These are phyloP conservation scores for Lutjanus campechanus DNA, from an alignment of 2,797 vertebrate species.

Conservation along the genomic window DNA sequence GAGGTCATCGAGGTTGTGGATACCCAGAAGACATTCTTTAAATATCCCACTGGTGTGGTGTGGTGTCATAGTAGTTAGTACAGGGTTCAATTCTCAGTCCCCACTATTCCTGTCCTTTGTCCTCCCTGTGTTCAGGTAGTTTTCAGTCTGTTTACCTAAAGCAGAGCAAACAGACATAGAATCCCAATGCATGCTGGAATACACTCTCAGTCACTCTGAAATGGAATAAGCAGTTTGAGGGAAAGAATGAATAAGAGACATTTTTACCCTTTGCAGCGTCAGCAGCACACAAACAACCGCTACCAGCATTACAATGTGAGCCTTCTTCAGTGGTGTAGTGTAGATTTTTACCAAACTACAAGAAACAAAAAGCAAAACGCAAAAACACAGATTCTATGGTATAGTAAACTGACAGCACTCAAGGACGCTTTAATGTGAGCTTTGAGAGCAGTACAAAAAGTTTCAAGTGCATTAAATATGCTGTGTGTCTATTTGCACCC, in stretches of 20 bases:
- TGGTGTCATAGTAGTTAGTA: not conserved
- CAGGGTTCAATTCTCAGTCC: not conserved
- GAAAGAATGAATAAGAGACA: slow-evolving; percentile 30
- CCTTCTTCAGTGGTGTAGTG: not conserved
- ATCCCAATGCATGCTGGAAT: slow-evolving; percentile 2
- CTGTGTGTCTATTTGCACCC: too few relatives aligned
- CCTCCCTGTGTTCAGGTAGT: not conserved
- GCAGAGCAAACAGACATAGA: slow-evolving; percentile 23
- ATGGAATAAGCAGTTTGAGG: slow-evolving; percentile 30
- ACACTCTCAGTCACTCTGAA: slow-evolving; percentile 14
- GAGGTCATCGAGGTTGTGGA: slow-evolving; percentile 13
- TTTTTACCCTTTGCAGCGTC: slow-evolving; percentile 24
- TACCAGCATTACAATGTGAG: slow-evolving; percentile 10
- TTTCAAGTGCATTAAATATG: slow-evolving; percentile 12
- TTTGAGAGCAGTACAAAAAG: slow-evolving; percentile 23
- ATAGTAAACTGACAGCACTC: not conserved
- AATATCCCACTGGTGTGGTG: not conserved
- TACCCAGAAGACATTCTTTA: slow-evolving; percentile 8
- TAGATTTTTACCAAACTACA: slow-evolving; percentile 4
- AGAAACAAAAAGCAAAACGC: not conserved
- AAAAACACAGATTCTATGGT: not conserved
- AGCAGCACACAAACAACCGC: slow-evolving; percentile 33
- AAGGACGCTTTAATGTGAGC: slow-evolving; percentile 18
- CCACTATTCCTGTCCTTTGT: not conserved
- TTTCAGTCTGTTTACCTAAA: slow-evolving; percentile 20